Conservation (phyloP, 2,888 invertebrate species). For the Mantis religiosa region DNA sequence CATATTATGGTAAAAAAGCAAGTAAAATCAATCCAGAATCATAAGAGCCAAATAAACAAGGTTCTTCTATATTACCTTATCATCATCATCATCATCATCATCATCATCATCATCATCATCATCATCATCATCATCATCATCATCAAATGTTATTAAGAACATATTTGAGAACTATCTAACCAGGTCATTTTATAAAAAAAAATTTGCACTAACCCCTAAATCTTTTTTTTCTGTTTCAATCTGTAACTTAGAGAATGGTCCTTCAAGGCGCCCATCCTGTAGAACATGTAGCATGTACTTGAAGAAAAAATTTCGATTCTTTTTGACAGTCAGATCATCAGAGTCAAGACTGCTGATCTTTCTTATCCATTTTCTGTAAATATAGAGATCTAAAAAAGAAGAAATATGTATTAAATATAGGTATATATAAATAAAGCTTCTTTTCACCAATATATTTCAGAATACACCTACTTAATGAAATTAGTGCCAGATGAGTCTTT, state of each 20-base stretch:
- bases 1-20: no score
- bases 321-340: slow-evolving; percentile 48
- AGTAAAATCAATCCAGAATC: no score
- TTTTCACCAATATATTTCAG: background rate
- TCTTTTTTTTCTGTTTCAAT: background rate
- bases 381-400: slow-evolving; percentile 42
- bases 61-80: no score
- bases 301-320: slow-evolving; percentile 53
- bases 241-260: background rate
- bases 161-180: no score
- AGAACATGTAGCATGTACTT: slow-evolving; percentile 45
- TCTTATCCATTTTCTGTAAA: slow-evolving; percentile 47
- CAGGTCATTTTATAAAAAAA: no score
- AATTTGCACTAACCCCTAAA: background rate
- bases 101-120: no score
- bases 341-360: slow-evolving; percentile 46
- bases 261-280: slow-evolving; percentile 15
- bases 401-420: background rate
- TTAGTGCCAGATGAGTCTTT: no score
- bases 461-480: no score
- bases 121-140: no score
- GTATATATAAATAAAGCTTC: background rate
- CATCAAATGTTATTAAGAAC: no score
- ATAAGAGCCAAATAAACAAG: no score
- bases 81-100: no score